Conservation (phyloP, 2,113 vertebrate species). For the Rostratula benghalensis region DNA sequence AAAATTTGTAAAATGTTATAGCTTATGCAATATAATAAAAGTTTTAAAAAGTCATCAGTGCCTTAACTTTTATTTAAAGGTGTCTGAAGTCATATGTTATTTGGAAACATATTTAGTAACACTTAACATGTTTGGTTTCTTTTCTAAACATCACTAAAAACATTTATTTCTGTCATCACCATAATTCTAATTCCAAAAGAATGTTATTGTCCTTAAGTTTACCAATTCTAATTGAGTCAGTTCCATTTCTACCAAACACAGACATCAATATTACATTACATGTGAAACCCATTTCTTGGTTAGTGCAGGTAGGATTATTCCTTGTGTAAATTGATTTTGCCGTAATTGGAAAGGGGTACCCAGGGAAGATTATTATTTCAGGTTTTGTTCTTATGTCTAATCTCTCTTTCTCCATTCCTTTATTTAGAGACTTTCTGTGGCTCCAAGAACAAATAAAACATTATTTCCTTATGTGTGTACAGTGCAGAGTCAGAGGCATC, state of each 20-base stretch:
- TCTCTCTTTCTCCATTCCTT: background rate
- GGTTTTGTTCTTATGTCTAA: background rate
- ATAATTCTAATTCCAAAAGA: background rate
- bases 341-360: background rate
- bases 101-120: background rate
- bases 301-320: background rate
- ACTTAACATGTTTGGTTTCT: background rate
- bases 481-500: background rate
- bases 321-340: background rate
- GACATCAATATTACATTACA: background rate
- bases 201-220: background rate
- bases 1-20: constrained; percentile 73
- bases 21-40: constrained; percentile 75
- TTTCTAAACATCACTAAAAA: background rate
- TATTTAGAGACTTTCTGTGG: background rate
- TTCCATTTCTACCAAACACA: background rate
- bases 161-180: background rate
- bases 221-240: background rate
- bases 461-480: background rate
- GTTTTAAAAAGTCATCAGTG: constrained; percentile 4
- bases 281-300: background rate
- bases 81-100: background rate
- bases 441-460: background rate
- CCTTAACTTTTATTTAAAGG: background rate
- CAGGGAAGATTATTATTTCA: background rate